phyloP scores from a whole-genome alignment of 2,888 invertebrate genomes.

The Pemphredon lugubris region DNA sequence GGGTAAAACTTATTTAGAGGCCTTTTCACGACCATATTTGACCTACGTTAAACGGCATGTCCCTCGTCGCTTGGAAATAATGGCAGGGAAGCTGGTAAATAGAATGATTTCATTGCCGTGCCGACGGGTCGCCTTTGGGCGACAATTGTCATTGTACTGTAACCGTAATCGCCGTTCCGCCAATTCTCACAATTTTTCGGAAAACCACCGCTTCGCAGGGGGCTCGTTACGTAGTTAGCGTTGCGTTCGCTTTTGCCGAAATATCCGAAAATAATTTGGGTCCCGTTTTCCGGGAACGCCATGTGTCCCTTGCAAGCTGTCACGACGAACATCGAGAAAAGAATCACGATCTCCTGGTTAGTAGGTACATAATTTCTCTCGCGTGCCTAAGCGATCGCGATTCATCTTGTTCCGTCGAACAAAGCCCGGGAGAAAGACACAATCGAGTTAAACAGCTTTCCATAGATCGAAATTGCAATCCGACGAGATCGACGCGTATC shows the following conservation, averaged over 20 bases:
- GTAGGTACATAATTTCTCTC: no score
- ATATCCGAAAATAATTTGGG: not conserved
- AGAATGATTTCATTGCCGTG: slow-evolving; percentile 26
- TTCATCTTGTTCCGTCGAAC: no score
- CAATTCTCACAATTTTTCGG: slow-evolving; percentile 25
- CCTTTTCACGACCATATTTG: slow-evolving; percentile 12
- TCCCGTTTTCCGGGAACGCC: not conserved
- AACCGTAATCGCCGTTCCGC: slow-evolving; percentile 28
- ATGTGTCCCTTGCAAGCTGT: slow-evolving; percentile 16
- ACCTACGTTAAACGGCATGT: slow-evolving; percentile 17
- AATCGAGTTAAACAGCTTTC: no score
- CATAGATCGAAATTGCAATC: no score
- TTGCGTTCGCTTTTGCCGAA: not conserved
- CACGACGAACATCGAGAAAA: not conserved
- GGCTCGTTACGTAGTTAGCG: slow-evolving; percentile 12
- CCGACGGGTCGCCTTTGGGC: not conserved
- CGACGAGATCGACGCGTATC: no score
- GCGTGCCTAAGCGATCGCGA: no score
- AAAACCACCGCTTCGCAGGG: slow-evolving; percentile 43
- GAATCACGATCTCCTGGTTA: no score
- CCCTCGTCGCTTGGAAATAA: slow-evolving; percentile 17
- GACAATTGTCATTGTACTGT: slow-evolving; percentile 23
- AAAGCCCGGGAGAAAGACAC: no score
- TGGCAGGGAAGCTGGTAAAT: slow-evolving; percentile 1
- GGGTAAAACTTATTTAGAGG: not conserved